Base-by-base conservation (phyloP, 2,113 vertebrate genomes). In the Chaetops frenatus region DNA sequence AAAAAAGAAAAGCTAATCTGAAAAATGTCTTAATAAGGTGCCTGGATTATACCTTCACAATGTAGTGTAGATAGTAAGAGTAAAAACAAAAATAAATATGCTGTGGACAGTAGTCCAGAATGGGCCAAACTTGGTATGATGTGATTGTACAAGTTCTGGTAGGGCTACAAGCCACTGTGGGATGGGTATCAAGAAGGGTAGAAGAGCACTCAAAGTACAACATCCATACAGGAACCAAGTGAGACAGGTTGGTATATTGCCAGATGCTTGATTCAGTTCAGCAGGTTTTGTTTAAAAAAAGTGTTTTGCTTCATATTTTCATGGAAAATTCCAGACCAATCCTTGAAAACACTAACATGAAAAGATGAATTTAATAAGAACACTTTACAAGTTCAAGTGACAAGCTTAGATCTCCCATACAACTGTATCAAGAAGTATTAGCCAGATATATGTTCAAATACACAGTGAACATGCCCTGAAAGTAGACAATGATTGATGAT, bases 151-250 rank as follows among this genome's bases (percentile, higher is more conserved):
- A 27, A 35, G n/a, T 64, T 72, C 58, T 48, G 17, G 11, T 33
- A 50, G 35, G 5, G 44, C 12, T 40, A 20, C 4, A 7, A 18
- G 44, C 23, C 9, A 35, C 48, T 24, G 40, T 28, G 22, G 36
- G 31, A 20, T 22, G 20, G 4, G n/a, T 66, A 58, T 89, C 33
- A n/a, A 42, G 24, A 57, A 44, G 19, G 21, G 24, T 8, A 5
- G 12, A 33, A 44, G 22, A 88, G 12, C 15, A 16, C 31, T 53
- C 33, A 73, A 70, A 90, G 88, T 8, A 28, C 20, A 48, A 7
- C 11, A n/a, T 56, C 21, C 28, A 4, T 3, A 7, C 0, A 4
- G 25, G 31, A 91, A 5, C 31, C 28, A 7, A 3, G 8, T 28
- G 66, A 73, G 18, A 47, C 3, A 9, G 9, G 7, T 58, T 36